Conservation (phyloP, 1,140 invertebrate species). For the Drosophila guanche region DNA sequence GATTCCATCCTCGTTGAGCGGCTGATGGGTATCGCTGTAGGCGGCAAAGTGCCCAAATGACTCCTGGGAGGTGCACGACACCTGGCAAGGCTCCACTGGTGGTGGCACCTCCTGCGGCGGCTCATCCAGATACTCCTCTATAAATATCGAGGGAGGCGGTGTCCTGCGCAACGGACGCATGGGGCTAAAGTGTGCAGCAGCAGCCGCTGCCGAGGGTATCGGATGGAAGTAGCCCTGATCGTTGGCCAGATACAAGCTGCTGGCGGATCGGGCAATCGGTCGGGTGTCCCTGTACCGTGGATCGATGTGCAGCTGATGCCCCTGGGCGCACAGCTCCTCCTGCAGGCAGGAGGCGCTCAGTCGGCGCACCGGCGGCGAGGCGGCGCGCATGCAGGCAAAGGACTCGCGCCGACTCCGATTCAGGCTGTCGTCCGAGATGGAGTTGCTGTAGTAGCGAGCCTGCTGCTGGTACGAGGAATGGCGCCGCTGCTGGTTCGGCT, state of each 20-base stretch:
- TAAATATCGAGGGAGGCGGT: constrained; percentile 80
- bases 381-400: constrained; percentile 68
- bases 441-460: constrained; percentile 65
- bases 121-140: constrained; percentile 81
- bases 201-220: constrained; percentile 14
- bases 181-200: constrained; percentile 61
- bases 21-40: constrained; percentile 78
- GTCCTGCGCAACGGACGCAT: constrained; percentile 63
- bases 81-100: neutral
- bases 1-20: constrained; percentile 79
- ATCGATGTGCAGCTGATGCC: constrained; percentile 80
- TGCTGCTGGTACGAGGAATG: constrained; percentile 71
- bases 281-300: constrained; percentile 78
- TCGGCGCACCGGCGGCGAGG: constrained; percentile 71
- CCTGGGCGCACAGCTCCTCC: constrained; percentile 75
- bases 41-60: constrained; percentile 69
- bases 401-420: constrained; percentile 79
- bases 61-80: constrained; percentile 59
- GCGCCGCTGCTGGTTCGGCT: constrained; percentile 65
- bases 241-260: constrained; percentile 70
- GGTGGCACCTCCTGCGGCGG: constrained; percentile 34
- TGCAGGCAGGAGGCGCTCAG: constrained; percentile 79
- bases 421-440: constrained; percentile 77
- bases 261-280: constrained; percentile 76
- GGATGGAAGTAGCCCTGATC: constrained; percentile 63